Evolutionary conservation across 2,888 invertebrate species (phyloP), one percentile per base, ranked within the genome.

Genomic region (Nysson spinosus): DNA sequence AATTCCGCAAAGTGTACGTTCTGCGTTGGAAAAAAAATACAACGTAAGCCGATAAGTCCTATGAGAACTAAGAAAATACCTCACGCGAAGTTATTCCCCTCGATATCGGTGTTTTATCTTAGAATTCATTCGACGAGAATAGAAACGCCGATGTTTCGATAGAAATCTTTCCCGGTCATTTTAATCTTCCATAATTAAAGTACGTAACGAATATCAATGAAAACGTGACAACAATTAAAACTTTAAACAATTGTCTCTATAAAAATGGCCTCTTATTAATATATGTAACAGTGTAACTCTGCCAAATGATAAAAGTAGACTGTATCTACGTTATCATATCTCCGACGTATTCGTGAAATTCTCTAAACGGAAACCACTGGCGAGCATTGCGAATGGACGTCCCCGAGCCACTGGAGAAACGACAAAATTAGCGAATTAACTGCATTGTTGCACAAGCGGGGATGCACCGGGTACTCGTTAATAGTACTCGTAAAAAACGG

Each of bases 241-340:
- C n/a, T n/a, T n/a, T n/a, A n/a, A n/a, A n/a, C n/a, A n/a, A n/a
- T n/a, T n/a, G n/a, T n/a, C n/a, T n/a, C n/a, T n/a, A n/a, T n/a
- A n/a, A n/a, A n/a, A n/a, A n/a, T n/a, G n/a, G n/a, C n/a, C n/a
- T n/a, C n/a, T n/a, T n/a, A n/a, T n/a, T n/a, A n/a, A n/a, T n/a
- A n/a, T n/a, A n/a, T n/a, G n/a, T n/a, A n/a, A n/a, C n/a, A n/a
- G n/a, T n/a, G 50, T 35, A 62, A 56, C 50, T 46, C 30, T 28
- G 37, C 37, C 52, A 64, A 63, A 56, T 56, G 64, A 50, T 58
- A 58, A 52, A 35, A 11, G 40, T 46, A 58, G 58, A 30, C 57
- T 46, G 44, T 40, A 49, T 52, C 66, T 47, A 42, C 40, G 44
- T 24, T 11, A 14, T 24, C n/a, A n/a, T n/a, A n/a, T 34, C 30